Evolutionary conservation across 2,113 vertebrate genomes (phyloP).

Genomic region (Cariama cristata): DNA sequence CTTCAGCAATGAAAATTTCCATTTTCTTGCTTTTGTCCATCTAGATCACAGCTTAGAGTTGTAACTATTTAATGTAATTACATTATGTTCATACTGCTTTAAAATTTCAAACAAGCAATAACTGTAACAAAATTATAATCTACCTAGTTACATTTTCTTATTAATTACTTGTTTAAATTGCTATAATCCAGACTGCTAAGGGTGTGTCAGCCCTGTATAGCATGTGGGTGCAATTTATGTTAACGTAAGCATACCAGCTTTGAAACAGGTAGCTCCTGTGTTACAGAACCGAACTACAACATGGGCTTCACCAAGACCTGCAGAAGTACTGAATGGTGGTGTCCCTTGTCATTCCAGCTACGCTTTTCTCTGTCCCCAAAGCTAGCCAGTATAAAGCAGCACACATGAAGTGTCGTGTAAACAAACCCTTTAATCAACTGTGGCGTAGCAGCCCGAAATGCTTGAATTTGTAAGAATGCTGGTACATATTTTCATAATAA

Average conservation of each 20-base stretch:
- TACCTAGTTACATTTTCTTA: not conserved
- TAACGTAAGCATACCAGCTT: not conserved
- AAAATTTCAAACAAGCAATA: not conserved
- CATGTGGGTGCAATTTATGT: not conserved
- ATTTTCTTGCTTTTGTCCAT: not conserved
- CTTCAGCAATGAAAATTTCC: not conserved
- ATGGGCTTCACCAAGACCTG: not conserved
- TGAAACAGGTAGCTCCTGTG: not conserved
- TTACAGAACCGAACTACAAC: not conserved
- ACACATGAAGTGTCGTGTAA: not conserved
- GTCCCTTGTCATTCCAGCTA: not conserved
- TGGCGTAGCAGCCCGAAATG: not conserved
- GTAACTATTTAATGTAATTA: not conserved
- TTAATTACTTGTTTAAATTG: not conserved
- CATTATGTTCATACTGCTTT: not conserved
- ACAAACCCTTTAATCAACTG: not conserved
- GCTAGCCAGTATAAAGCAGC: not conserved
- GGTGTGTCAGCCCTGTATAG: not conserved
- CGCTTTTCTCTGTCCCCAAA: not conserved
- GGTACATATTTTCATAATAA: not conserved
- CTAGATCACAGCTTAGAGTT: not conserved
- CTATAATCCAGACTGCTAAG: not conserved
- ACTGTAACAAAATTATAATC: not conserved
- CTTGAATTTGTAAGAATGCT: not conserved
- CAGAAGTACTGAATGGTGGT: not conserved